Base-by-base conservation (phyloP, 2,888 invertebrate species). In the Odontocolon sp. region DNA sequence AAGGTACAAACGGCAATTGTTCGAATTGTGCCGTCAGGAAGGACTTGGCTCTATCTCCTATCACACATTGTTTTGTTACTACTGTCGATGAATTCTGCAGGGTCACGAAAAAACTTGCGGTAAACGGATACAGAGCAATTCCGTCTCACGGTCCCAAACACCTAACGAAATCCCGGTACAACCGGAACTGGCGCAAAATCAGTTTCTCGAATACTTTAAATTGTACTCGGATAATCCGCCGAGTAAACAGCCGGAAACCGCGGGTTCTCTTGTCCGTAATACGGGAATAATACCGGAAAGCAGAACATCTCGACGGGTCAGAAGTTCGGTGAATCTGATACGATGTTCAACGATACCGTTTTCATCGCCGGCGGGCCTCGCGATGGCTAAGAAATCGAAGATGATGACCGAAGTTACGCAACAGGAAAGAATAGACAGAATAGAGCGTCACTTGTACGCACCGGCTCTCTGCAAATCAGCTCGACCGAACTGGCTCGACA, bases 341-440 rank as follows among this genome's bases (percentile, higher is more conserved):
- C 88, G 92, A 69, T 92, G 91, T 80, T 89, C 91, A 9, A 89
- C 91, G 50, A 92, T 92, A 75, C 92, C 92, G 2, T 90, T 92
- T 66, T 92, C 92, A 8, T 92, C 92, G 31, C 92, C 92, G 9
- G 92, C 92, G 28, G 92, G 92, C 3, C 88, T 92, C 54, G 85
- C 91, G 45, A 84, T 92, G 67, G 87, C 91, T 11, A 91, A 91
- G 80, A 90, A 91, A 45, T 91, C 91, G n/a, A 92, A 92, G 83
- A 80, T 90, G 66, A 88, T 90, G 84, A 88, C 88, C 2, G 87
- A 89, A 77, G 91, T 90, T n/a, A 92, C 91, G 77, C 88, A 92
- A 31, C 89, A 88, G 61, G 92, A 92, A 80, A 90, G 92, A 38
- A 81, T 92, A n/a, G 92, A 92, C 40, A 91, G 92, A 73, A 86